Evolutionary conservation across 2,113 vertebrate species (phyloP).

Genomic region (Tragulus kanchil): DNA sequence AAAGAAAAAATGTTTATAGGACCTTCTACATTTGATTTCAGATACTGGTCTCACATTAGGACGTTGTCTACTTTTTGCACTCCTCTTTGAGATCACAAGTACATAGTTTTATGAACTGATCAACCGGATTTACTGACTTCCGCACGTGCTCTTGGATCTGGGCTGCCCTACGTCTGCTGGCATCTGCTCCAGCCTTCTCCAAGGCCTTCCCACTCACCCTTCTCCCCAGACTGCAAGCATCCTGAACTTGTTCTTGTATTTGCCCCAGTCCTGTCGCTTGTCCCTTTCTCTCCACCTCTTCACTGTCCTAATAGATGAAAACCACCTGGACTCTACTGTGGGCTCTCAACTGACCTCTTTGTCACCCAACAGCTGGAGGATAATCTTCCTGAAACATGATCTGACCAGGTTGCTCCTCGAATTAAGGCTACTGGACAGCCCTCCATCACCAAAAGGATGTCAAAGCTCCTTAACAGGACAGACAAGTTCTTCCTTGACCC

Average conservation of each 20-base stretch:
- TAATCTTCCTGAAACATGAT: neutral
- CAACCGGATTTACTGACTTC: neutral
- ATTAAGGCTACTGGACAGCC: neutral
- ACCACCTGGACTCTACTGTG: neutral
- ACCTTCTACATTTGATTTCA: neutral
- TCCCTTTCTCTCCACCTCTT: neutral
- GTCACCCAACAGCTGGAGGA: neutral
- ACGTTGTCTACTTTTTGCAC: neutral
- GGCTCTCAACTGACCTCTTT: neutral
- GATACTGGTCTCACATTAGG: neutral
- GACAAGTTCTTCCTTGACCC: neutral
- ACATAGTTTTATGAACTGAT: neutral
- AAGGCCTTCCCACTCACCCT: neutral
- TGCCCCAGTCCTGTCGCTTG: neutral
- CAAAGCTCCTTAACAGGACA: neutral
- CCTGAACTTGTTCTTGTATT: neutral
- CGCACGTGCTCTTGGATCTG: neutral
- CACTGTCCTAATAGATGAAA: neutral
- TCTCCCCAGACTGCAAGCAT: neutral
- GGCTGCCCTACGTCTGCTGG: too few relatives aligned
- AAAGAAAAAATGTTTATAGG: neutral
- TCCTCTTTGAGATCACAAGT: neutral
- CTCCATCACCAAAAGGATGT: neutral
- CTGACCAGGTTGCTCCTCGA: neutral
- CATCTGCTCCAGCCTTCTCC: neutral